phyloP scores from a whole-genome alignment of 1,140 invertebrate genomes.

The Calliphora vicina region DNA sequence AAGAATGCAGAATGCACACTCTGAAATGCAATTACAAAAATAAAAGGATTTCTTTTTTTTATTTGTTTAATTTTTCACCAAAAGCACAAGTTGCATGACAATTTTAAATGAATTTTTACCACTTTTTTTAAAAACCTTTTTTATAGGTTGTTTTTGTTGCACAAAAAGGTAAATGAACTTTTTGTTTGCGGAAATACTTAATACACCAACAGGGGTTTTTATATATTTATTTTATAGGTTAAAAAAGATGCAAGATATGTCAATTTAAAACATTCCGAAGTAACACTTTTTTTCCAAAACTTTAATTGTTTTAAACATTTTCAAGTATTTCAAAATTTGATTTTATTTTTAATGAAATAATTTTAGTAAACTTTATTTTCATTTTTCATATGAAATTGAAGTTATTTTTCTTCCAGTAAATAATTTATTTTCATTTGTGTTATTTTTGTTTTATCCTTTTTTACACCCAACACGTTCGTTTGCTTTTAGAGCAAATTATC shows the following conservation, averaged over 20 bases:
- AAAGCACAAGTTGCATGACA: neutral
- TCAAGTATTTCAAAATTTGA: too few species aligned
- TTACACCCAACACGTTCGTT: constrained; percentile 18
- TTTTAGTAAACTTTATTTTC: neutral
- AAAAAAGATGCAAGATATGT: too few species aligned
- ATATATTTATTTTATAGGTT: neutral
- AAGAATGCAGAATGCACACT: neutral
- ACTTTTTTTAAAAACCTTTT: neutral
- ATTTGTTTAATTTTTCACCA: neutral
- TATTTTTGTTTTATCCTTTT: neutral
- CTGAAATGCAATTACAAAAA: neutral
- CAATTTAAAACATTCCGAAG: too few species aligned
- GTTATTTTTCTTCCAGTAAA: neutral
- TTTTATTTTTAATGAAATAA: too few species aligned
- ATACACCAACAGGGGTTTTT: neutral
- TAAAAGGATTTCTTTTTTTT: neutral
- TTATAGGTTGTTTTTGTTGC: neutral
- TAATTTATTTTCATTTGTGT: neutral
- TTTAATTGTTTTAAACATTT: too few species aligned
- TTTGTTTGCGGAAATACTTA: neutral
- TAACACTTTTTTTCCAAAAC: too few species aligned
- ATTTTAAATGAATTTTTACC: constrained; percentile 2
- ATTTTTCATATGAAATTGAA: too few species aligned
- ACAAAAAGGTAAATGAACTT: neutral
- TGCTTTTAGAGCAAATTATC: constrained; percentile 24